phyloP scores from a whole-genome alignment of 2,888 invertebrate species.

The Amblyjoppa fuscipennis region DNA sequence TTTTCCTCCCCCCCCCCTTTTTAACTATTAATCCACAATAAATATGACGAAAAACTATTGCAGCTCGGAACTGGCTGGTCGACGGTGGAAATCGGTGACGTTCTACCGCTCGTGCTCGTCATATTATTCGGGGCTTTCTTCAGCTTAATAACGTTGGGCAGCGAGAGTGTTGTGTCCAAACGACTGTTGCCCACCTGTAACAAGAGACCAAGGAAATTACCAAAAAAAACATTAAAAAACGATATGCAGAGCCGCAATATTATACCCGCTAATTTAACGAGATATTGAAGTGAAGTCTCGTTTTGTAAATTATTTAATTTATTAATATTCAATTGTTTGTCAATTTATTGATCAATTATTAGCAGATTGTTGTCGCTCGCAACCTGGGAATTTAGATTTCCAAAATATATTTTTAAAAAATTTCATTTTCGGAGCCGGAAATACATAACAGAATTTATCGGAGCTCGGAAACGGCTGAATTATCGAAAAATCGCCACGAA shows the following conservation, averaged over 20 bases:
- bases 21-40: neutral
- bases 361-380: neutral
- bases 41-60: neutral
- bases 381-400: too few relatives aligned
- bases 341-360: neutral
- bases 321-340: too few relatives aligned
- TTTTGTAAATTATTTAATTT: too few relatives aligned
- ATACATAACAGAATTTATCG: neutral
- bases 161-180: conserved; percentile 68
- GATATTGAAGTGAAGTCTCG: neutral
- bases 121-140: conserved; percentile 71
- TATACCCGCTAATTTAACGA: conserved; percentile 22
- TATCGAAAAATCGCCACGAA: too few relatives aligned
- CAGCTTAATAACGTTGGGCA: conserved; percentile 69
- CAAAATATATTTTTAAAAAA: neutral
- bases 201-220: conserved; percentile 16
- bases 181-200: conserved; percentile 9
- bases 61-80: conserved; percentile 73
- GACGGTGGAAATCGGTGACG: conserved; percentile 79
- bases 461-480: too few relatives aligned
- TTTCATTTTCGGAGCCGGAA: neutral
- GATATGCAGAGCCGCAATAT: conserved; percentile 48
- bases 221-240: conserved; percentile 16
- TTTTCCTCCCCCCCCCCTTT: neutral
- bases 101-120: conserved; percentile 77